phyloP scores from a whole-genome alignment of 2,888 invertebrate genomes.

The Aromia moschata region DNA sequence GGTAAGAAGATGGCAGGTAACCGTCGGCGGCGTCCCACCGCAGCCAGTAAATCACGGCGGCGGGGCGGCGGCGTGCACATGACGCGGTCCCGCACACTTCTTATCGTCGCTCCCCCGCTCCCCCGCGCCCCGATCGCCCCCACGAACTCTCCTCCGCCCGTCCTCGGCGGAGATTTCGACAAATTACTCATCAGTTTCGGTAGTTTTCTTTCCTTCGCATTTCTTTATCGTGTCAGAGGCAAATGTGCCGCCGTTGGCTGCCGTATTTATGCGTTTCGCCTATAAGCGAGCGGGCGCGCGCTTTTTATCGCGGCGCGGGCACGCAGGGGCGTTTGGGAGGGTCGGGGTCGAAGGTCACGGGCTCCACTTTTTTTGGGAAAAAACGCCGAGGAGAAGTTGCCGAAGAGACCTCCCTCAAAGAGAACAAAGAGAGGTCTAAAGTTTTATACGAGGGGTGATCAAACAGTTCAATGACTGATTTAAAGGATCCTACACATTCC shows the following conservation, averaged over 20 bases:
- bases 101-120: too few species aligned
- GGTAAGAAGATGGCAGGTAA: conserved; percentile 45
- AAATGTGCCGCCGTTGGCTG: conserved; percentile 42
- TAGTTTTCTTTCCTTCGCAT: conserved; percentile 51
- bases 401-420: too few species aligned
- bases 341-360: too few species aligned
- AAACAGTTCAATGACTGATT: too few species aligned
- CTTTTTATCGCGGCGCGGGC: conserved; percentile 38
- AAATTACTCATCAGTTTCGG: conserved; percentile 61
- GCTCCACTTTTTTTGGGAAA: too few species aligned
- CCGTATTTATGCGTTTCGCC: conserved; percentile 54
- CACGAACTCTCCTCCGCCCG: too few species aligned
- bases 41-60: conserved; percentile 44
- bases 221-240: conserved; percentile 52
- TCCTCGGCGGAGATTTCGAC: conserved; percentile 56
- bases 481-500: too few species aligned
- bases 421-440: too few species aligned
- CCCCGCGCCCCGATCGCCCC: too few species aligned
- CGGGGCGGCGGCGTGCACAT: conserved; percentile 45
- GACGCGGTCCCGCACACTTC: conserved; percentile 38
- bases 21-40: conserved; percentile 45
- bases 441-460: too few species aligned
- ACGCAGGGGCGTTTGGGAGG: conserved; percentile 3
- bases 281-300: conserved; percentile 36
- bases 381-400: too few species aligned